phyloP scores from a whole-genome alignment of 1,140 invertebrate species.

The Micrasema minimum region DNA sequence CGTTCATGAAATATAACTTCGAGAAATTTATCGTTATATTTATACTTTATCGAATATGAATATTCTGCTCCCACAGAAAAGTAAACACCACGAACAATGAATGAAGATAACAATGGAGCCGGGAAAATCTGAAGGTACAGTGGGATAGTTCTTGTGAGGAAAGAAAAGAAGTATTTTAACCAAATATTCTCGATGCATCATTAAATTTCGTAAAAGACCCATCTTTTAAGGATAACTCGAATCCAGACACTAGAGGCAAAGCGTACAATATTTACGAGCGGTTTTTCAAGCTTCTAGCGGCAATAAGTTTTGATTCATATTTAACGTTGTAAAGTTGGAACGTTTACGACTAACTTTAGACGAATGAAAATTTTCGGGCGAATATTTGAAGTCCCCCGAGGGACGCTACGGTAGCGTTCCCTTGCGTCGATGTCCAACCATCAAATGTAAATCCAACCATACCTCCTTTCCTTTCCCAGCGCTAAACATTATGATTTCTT shows the following conservation, averaged over 20 bases:
- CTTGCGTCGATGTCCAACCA: constrained; percentile 1
- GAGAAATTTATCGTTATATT: too few relatives aligned
- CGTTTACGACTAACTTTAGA: constrained; percentile 44
- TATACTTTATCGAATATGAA: too few relatives aligned
- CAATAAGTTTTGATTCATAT: constrained; percentile 48
- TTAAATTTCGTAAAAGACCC: constrained; percentile 39
- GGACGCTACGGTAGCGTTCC: constrained; percentile 10
- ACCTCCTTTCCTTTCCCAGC: not conserved
- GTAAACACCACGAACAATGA: too few relatives aligned
- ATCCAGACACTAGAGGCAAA: constrained; percentile 29
- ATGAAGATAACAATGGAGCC: too few relatives aligned
- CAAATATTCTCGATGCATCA: constrained; percentile 40
- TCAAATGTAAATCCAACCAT: constrained; percentile 28
- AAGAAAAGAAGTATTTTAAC: constrained; percentile 6
- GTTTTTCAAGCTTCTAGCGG: constrained; percentile 42
- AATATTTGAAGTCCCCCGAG: constrained; percentile 32
- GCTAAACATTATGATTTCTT: not conserved
- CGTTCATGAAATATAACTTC: too few relatives aligned
- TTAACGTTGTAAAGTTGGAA: constrained; percentile 46
- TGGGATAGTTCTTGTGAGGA: not conserved
- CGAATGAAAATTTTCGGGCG: constrained; percentile 43
- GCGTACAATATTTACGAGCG: constrained; percentile 43
- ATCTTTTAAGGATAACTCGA: constrained; percentile 42
- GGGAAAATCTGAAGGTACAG: too few relatives aligned
- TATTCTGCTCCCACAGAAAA: too few relatives aligned